phyloP scores from a whole-genome alignment of 2,113 vertebrate genomes.

The Pontoporia blainvillei region DNA sequence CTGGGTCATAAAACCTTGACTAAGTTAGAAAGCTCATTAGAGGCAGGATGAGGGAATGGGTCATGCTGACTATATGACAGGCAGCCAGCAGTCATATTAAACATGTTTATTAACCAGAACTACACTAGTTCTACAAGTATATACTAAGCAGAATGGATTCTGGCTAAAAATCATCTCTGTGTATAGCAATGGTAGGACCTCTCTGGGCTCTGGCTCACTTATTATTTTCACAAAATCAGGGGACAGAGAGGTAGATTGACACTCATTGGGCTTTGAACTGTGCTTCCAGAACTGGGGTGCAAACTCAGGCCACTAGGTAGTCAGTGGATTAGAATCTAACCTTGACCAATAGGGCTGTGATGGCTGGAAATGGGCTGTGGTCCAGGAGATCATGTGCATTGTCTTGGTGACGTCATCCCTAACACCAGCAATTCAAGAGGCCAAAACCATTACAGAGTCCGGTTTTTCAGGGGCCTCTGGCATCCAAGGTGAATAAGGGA shows the following conservation, averaged over 20 bases:
- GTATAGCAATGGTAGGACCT: not conserved
- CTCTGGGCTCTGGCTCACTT: not conserved
- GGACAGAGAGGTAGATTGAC: not conserved
- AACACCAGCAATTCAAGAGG: not conserved
- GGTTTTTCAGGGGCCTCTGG: not conserved
- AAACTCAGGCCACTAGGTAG: not conserved
- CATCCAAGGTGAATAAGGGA: not conserved
- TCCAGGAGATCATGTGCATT: no score
- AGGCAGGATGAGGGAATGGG: not conserved
- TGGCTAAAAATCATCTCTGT: not conserved
- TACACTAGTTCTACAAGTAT: no score
- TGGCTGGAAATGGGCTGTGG: not conserved
- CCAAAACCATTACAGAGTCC: not conserved
- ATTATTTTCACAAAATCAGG: not conserved
- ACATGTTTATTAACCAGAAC: not conserved
- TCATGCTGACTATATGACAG: not conserved
- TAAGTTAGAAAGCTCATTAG: not conserved
- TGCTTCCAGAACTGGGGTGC: not conserved
- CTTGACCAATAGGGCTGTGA: not conserved
- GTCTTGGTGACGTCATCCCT: not conserved
- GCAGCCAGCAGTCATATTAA: not conserved
- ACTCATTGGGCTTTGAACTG: not conserved
- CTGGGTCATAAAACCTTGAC: not conserved
- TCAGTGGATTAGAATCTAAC: not conserved
- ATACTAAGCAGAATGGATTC: not conserved